phyloP scores from a whole-genome alignment of 2,113 vertebrate genomes.

The Ancistrus triradiatus region DNA sequence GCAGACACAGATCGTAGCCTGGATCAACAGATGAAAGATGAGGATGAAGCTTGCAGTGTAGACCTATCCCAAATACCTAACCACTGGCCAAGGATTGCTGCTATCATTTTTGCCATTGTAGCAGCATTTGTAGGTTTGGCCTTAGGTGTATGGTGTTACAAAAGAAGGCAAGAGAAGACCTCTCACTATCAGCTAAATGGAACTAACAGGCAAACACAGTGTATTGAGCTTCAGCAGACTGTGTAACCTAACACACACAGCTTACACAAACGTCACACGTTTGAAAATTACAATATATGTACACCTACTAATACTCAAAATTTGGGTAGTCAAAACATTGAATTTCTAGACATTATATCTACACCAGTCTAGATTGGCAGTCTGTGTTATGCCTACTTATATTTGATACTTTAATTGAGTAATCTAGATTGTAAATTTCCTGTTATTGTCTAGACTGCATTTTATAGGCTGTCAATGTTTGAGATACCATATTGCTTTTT shows the following conservation, averaged over 20 bases:
- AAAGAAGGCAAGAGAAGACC: conserved; percentile 81
- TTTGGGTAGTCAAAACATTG: too few relatives aligned
- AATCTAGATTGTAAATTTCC: too few relatives aligned
- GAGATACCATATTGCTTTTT: too few relatives aligned
- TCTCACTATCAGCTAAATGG: conserved; percentile 89
- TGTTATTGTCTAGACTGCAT: too few relatives aligned
- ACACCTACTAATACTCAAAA: conserved; percentile 23
- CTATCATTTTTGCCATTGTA: conserved; percentile 75
- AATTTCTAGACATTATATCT: too few relatives aligned
- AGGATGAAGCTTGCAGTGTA: conserved; percentile 61
- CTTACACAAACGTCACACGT: conserved; percentile 12
- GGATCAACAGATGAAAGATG: conserved; percentile 63
- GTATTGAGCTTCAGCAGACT: conserved; percentile 93
- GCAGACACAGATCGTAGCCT: conserved; percentile 61
- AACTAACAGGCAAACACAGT: conserved; percentile 77
- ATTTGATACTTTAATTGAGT: too few relatives aligned
- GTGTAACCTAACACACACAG: conserved; percentile 52
- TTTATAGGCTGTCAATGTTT: too few relatives aligned
- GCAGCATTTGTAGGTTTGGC: conserved; percentile 66
- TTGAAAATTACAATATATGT: conserved; percentile 12
- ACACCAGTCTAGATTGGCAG: too few relatives aligned
- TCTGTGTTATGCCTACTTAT: too few relatives aligned
- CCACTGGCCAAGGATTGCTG: conserved; percentile 76
- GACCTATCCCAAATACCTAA: conserved; percentile 62
- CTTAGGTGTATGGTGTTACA: conserved; percentile 82